Conservation (phyloP, 2,797 vertebrate genomes). For the Lutjanus argentimaculatus region DNA sequence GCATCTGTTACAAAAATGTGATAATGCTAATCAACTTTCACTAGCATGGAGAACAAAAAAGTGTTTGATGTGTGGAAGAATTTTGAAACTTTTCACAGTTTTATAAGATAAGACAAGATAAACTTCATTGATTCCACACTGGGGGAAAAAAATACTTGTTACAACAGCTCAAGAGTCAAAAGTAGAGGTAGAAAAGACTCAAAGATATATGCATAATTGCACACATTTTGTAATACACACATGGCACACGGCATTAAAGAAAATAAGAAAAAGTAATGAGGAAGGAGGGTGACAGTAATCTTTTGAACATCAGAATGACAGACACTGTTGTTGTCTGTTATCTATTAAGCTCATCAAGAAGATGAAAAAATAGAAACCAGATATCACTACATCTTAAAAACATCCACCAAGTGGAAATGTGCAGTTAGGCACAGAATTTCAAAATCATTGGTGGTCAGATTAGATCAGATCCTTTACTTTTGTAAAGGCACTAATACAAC, state of each 20-base stretch:
- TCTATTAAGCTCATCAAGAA: neutral
- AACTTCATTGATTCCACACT: no score
- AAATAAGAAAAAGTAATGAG: neutral
- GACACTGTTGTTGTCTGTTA: no score
- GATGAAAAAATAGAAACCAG: neutral
- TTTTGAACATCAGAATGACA: neutral
- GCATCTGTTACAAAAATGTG: neutral
- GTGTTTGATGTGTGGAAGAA: neutral
- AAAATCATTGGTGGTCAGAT: no score
- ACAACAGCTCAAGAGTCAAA: no score
- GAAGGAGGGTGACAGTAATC: neutral
- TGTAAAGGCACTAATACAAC: no score
- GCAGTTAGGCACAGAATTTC: neutral
- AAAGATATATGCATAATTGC: no score
- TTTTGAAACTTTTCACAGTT: neutral
- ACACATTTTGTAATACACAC: no score
- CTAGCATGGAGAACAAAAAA: neutral
- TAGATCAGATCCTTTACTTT: no score
- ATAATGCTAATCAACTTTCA: neutral
- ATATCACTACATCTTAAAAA: neutral
- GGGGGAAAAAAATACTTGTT: no score
- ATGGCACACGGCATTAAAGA: no score
- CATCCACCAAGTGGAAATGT: neutral
- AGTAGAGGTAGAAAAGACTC: no score
- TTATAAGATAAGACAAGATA: no score